phyloP scores from a whole-genome alignment of 2,888 invertebrate genomes.

The Schizotus pectinicornis region DNA sequence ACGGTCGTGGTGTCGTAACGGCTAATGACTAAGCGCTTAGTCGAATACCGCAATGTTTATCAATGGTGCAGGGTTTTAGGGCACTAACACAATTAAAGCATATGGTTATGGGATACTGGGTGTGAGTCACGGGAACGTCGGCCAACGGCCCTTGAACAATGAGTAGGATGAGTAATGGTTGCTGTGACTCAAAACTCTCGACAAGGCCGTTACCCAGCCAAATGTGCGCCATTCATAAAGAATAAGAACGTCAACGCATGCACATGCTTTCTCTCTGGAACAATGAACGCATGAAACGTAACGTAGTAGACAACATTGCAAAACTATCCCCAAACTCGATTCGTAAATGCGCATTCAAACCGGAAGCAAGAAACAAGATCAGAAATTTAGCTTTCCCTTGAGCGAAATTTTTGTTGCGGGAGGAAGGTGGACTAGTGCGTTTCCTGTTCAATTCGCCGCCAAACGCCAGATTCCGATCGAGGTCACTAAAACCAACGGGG shows the following conservation, averaged over 20 bases:
- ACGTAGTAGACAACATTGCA: background rate
- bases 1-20: slow-evolving; percentile 3
- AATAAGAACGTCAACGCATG: slow-evolving; percentile 34
- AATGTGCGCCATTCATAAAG: slow-evolving; percentile 40
- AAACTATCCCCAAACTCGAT: no score
- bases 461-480: slow-evolving; percentile 4
- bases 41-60: slow-evolving; percentile 19
- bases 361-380: no score
- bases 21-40: slow-evolving; percentile 8
- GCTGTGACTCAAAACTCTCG: slow-evolving; percentile 53
- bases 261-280: slow-evolving; percentile 25
- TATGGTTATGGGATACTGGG: slow-evolving; percentile 31
- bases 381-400: background rate
- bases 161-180: slow-evolving; percentile 55
- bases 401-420: background rate
- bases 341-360: no score
- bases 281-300: slow-evolving; percentile 19
- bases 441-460: background rate
- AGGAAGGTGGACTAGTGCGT: slow-evolving; percentile 8
- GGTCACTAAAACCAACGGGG: background rate
- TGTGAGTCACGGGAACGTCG: slow-evolving; percentile 44
- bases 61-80: slow-evolving; percentile 19
- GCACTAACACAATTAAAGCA: slow-evolving; percentile 27
- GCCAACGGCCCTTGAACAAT: slow-evolving; percentile 55
- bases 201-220: slow-evolving; percentile 54